These are phyloP conservation scores for Diabrotica balteata DNA, from an alignment of 2,888 invertebrate genomes.

Conservation along the genomic window DNA sequence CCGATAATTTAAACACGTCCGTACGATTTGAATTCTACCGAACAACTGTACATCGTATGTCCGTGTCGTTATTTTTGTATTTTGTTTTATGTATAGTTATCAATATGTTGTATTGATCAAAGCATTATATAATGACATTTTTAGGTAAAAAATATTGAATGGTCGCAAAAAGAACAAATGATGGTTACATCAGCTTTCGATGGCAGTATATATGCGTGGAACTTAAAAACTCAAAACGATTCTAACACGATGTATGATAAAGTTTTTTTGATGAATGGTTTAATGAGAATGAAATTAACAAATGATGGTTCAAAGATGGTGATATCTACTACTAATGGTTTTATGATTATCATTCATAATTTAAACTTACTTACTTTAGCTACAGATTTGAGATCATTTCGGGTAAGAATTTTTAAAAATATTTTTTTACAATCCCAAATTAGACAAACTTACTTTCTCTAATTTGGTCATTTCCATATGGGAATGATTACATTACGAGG, in stretches of 20 bases:
- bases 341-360: conserved; percentile 88
- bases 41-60: no score
- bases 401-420: conserved; percentile 64
- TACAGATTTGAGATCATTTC: conserved; percentile 83
- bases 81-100: no score
- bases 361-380: conserved; percentile 81
- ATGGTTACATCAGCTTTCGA: conserved; percentile 92
- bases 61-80: no score
- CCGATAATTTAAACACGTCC: no score
- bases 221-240: conserved; percentile 86
- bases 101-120: no score
- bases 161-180: conserved; percentile 81
- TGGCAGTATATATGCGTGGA: conserved; percentile 93
- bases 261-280: conserved; percentile 83
- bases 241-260: conserved; percentile 78
- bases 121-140: conserved; percentile 9
- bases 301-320: conserved; percentile 88
- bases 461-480: no score
- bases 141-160: conserved; percentile 88
- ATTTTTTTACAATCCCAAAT: background rate
- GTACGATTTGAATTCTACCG: no score
- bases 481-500: no score
- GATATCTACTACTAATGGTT: conserved; percentile 89
- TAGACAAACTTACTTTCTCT: background rate
- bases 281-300: conserved; percentile 87